These are phyloP conservation scores for Rhineura floridana DNA, from an alignment of 2,113 vertebrate species.

Conservation along the genomic window DNA sequence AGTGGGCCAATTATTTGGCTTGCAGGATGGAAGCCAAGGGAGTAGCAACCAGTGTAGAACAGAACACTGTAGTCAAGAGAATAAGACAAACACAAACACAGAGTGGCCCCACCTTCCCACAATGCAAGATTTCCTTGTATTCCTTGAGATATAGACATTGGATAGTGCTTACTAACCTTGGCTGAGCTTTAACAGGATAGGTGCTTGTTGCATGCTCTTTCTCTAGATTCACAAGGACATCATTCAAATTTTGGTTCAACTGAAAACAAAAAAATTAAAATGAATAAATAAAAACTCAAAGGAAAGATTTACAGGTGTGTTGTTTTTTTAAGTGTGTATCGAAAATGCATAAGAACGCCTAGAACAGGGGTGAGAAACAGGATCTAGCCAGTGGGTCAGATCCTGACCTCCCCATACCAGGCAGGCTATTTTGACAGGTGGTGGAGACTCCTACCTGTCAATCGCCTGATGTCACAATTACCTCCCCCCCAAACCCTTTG, in stretches of 20 bases:
- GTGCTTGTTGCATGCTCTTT: slow-evolving; percentile 80
- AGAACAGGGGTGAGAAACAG: too few relatives aligned
- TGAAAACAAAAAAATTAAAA: slow-evolving; percentile 67
- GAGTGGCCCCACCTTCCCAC: background rate
- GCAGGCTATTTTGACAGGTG: too few relatives aligned
- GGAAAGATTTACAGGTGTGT: background rate
- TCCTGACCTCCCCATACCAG: too few relatives aligned
- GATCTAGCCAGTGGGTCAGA: too few relatives aligned
- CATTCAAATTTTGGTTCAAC: slow-evolving; percentile 92
- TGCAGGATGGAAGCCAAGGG: too few relatives aligned
- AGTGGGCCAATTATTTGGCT: background rate
- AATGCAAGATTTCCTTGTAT: background rate
- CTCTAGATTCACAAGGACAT: slow-evolving; percentile 87
- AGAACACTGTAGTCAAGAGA: background rate
- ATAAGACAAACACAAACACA: background rate
- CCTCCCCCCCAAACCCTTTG: too few relatives aligned
- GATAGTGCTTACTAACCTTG: slow-evolving; percentile 74
- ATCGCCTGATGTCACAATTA: too few relatives aligned
- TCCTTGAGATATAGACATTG: background rate
- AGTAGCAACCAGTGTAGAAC: background rate
- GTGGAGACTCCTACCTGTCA: too few relatives aligned
- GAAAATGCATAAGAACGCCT: background rate
- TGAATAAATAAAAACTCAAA: background rate
- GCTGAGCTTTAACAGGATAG: slow-evolving; percentile 80
- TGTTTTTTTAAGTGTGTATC: background rate